Conservation (phyloP, 2,888 invertebrate genomes). For the Flexamia atlantica region DNA sequence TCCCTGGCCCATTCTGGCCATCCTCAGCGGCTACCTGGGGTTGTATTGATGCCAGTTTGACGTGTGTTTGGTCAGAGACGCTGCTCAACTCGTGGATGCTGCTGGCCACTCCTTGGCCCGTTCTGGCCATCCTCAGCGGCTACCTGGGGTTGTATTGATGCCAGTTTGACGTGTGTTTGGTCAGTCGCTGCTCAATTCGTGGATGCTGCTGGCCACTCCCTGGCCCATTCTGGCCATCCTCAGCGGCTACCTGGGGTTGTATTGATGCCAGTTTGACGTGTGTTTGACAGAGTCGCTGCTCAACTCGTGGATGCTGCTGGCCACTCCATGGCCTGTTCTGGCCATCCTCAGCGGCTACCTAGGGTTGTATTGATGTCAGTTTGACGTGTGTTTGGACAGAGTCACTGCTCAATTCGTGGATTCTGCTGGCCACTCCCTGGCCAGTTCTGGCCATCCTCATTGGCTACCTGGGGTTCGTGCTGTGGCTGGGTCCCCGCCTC, state of each 20-base stretch:
- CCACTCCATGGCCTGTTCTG: constrained; percentile 66
- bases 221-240: constrained; percentile 66
- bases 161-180: no score
- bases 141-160: constrained; percentile 68
- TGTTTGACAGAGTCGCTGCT: no score
- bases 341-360: constrained; percentile 63
- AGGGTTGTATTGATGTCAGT: no score
- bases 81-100: constrained; percentile 67
- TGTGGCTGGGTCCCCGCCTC: constrained; percentile 67
- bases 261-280: no score
- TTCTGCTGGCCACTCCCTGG: constrained; percentile 67
- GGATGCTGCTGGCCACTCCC: constrained; percentile 66
- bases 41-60: no score
- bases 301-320: constrained; percentile 43
- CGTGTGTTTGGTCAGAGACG: no score
- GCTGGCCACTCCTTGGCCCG: constrained; percentile 67
- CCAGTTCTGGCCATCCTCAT: constrained; percentile 64
- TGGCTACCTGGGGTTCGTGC: constrained; percentile 66
- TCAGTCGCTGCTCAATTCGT: constrained; percentile 63
- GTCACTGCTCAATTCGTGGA: constrained; percentile 67
- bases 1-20: constrained; percentile 66
- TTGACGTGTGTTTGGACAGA: constrained; percentile 59
- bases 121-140: constrained; percentile 62
- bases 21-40: constrained; percentile 64
- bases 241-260: constrained; percentile 65